Evolutionary conservation across 2,113 vertebrate genomes (phyloP).

Genomic region (Oxyruncus cristatus): DNA sequence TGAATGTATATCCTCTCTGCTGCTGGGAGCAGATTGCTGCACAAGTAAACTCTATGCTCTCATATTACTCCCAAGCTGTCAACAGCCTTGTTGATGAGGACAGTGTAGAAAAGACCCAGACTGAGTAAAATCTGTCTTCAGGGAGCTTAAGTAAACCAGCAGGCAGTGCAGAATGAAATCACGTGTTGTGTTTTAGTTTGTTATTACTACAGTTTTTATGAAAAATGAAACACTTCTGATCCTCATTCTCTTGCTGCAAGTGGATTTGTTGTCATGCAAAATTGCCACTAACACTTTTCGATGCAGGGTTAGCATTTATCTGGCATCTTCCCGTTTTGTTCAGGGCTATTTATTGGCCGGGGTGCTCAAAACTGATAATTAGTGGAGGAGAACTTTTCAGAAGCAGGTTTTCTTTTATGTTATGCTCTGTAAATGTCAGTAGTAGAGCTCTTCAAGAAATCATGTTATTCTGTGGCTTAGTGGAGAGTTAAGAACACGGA

Average conservation of each 20-base stretch:
- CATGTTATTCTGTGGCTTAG: neutral
- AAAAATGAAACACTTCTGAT: neutral
- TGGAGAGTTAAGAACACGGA: neutral
- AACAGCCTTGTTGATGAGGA: neutral
- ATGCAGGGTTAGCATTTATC: constrained; percentile 21
- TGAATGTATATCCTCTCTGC: neutral
- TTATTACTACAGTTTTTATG: neutral
- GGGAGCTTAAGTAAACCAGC: neutral
- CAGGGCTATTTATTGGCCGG: neutral
- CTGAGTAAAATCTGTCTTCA: neutral
- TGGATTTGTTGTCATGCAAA: constrained; percentile 16
- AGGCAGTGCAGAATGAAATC: neutral
- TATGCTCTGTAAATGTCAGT: neutral
- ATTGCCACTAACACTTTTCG: constrained; percentile 4
- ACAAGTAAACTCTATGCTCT: neutral
- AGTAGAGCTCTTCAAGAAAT: neutral
- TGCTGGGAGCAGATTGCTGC: neutral
- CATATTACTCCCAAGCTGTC: neutral
- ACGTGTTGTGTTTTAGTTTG: neutral
- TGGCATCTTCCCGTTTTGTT: neutral
- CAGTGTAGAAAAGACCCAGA: neutral
- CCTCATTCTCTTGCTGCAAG: neutral
- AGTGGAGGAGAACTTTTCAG: neutral
- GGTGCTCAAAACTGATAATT: neutral
- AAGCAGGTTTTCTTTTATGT: neutral